Conservation (phyloP, 1,140 invertebrate species). For the Macrobrachium rosenbergii region DNA sequence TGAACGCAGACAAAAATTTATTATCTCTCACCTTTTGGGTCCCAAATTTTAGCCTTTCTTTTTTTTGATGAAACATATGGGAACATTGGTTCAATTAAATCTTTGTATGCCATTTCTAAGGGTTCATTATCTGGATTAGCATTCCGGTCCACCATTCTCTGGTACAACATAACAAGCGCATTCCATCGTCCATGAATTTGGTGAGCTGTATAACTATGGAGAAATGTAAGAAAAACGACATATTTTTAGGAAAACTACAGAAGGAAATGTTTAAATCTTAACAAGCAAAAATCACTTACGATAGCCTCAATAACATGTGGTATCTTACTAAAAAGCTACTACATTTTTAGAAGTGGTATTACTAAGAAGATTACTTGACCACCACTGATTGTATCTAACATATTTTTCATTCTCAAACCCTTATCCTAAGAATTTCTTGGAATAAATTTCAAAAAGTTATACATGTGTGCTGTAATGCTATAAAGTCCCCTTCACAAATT, state of each 20-base stretch:
- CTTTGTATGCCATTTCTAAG: constrained; percentile 18
- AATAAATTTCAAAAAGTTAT: no score
- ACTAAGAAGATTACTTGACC: no score
- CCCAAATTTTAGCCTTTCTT: not conserved
- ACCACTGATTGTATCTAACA: no score
- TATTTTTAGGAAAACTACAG: not conserved
- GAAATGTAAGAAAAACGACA: not conserved
- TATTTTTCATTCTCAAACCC: no score
- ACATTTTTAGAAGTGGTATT: no score
- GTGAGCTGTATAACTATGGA: constrained; percentile 17
- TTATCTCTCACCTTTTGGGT: not conserved
- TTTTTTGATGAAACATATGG: constrained; percentile 13
- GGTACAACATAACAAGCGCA: constrained; percentile 29
- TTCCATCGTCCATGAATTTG: constrained; percentile 34
- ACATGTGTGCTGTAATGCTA: no score
- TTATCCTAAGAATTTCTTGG: no score
- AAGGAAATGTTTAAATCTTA: not conserved
- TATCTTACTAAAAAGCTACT: no score
- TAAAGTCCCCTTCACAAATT: no score
- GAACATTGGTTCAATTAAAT: constrained; percentile 20
- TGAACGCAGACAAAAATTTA: no score
- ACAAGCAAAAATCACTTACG: no score
- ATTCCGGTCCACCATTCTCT: constrained; percentile 25
- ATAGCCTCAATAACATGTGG: no score
- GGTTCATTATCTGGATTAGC: constrained; percentile 1